Conservation (phyloP, 1,140 invertebrate genomes). For the Bombus affinis region DNA sequence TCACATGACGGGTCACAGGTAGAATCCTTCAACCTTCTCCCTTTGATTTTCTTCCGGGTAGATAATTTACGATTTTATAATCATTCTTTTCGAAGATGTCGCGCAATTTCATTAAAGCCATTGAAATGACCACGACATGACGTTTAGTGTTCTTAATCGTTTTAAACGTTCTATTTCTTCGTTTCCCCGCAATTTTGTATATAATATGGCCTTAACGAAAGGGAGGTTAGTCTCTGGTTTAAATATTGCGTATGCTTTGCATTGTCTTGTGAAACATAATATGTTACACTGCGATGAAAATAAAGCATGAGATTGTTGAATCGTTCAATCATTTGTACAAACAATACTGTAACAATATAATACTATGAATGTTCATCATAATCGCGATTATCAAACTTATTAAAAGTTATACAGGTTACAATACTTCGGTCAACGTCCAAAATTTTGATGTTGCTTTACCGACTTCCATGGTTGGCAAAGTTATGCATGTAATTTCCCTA, state of each 20-base stretch:
- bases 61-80: not conserved
- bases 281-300: not conserved
- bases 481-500: conserved; percentile 9
- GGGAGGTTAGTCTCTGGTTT: conserved; percentile 17
- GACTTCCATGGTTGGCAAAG: not conserved
- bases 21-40: not conserved
- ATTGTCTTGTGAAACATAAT: not conserved
- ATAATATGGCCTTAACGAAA: not conserved
- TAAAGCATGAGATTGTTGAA: not conserved
- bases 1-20: conserved; percentile 15
- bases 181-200: not conserved
- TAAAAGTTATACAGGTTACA: not conserved
- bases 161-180: not conserved
- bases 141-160: not conserved
- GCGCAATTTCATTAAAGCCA: not conserved
- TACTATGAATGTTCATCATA: not conserved
- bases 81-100: not conserved
- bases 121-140: not conserved
- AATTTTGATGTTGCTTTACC: conserved; percentile 1
- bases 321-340: not conserved
- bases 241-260: not conserved
- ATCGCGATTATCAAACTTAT: not conserved
- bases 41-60: not conserved
- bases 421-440: not conserved
- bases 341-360: not conserved